These are phyloP conservation scores for Dendrophyllia cribrosa DNA, from an alignment of 64 coral and sea anemone species.

Conservation along the genomic window DNA sequence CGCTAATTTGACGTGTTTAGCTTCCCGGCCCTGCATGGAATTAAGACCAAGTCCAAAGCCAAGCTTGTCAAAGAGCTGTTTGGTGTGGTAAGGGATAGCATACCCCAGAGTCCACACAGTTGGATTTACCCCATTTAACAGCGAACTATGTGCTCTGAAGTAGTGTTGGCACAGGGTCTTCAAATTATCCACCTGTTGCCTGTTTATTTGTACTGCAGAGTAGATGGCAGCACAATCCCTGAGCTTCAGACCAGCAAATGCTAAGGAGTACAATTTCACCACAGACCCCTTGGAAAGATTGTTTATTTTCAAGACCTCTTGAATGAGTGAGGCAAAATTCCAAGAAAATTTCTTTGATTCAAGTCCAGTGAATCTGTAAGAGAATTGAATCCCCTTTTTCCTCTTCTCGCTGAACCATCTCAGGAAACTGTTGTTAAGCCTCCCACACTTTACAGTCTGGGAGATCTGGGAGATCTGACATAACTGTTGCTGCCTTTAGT, in stretches of 20 bases:
- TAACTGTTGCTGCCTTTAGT: slow-evolving; percentile 37
- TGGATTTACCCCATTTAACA: slow-evolving; percentile 38
- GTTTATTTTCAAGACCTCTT: slow-evolving; percentile 17
- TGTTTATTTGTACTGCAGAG: slow-evolving; percentile 20
- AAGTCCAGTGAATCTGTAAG: slow-evolving; percentile 83
- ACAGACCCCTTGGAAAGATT: slow-evolving; percentile 24
- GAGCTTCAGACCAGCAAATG: slow-evolving; percentile 13
- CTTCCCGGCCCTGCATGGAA: slow-evolving; percentile 50
- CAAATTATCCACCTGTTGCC: slow-evolving; percentile 26
- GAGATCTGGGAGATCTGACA: slow-evolving; percentile 45
- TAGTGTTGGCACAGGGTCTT: background rate
- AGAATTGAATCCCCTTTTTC: slow-evolving; percentile 42
- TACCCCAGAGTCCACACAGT: slow-evolving; percentile 38
- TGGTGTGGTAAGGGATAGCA: slow-evolving; percentile 23
- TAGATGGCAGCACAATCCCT: slow-evolving; percentile 57
- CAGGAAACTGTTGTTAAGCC: slow-evolving; percentile 57
- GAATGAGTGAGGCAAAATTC: slow-evolving; percentile 30
- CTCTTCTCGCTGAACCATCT: slow-evolving; percentile 82
- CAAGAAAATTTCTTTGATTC: slow-evolving; percentile 82
- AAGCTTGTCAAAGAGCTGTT: slow-evolving; percentile 23
- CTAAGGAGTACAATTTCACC: slow-evolving; percentile 28
- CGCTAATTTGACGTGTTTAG: slow-evolving; percentile 47
- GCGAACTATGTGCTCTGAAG: slow-evolving; percentile 34
- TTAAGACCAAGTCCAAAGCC: slow-evolving; percentile 67
- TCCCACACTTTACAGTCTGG: slow-evolving; percentile 72